phyloP scores from a whole-genome alignment of 2,113 vertebrate species.

The Phyllostomus discolor region DNA sequence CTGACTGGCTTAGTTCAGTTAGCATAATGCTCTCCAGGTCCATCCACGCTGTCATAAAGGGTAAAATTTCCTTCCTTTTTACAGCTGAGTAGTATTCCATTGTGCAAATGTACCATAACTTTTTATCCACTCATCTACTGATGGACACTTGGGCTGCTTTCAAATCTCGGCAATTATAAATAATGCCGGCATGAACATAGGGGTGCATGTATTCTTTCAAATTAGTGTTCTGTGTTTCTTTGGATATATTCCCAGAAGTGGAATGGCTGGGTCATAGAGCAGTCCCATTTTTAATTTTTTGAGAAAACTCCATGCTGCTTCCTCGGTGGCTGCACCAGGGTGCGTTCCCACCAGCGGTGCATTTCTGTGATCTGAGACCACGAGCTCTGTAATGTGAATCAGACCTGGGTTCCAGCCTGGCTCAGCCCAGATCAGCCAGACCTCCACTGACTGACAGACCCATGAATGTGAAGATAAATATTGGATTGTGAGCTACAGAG shows the following conservation, averaged over 20 bases:
- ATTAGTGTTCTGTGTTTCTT: background rate
- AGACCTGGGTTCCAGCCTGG: background rate
- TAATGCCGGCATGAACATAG: too few relatives aligned
- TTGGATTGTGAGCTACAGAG: background rate
- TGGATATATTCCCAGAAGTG: background rate
- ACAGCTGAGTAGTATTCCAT: too few relatives aligned
- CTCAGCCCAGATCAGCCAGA: background rate
- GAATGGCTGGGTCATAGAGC: background rate
- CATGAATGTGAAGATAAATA: background rate
- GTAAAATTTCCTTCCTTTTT: too few relatives aligned
- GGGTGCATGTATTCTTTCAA: background rate
- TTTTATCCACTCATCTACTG: too few relatives aligned
- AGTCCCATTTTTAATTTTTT: background rate
- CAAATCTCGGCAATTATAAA: too few relatives aligned
- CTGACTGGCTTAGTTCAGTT: too few relatives aligned
- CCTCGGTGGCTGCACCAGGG: too few relatives aligned
- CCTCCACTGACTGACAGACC: background rate
- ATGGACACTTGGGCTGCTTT: too few relatives aligned
- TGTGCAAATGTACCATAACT: too few relatives aligned
- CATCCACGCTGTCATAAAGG: too few relatives aligned
- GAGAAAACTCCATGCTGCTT: background rate
- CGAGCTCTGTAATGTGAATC: background rate
- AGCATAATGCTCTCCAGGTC: too few relatives aligned
- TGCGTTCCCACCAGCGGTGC: background rate
- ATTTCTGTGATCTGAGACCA: background rate